Evolutionary conservation across 1,140 invertebrate genomes (phyloP).

Genomic region (Hyles euphorbiae): DNA sequence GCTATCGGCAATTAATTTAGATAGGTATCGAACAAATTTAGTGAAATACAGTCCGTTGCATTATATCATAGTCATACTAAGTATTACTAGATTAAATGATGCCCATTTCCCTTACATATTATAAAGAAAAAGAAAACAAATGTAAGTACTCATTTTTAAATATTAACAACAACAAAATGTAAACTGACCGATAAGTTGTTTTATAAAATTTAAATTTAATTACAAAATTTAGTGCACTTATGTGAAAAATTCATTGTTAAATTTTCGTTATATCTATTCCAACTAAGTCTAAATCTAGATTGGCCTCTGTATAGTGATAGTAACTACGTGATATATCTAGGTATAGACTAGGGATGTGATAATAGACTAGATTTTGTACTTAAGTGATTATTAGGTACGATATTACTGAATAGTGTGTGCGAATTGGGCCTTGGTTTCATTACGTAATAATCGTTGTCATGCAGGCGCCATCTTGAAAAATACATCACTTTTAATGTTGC

Average conservation of each 20-base stretch:
- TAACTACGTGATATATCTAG: constrained; percentile 23
- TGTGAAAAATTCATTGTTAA: constrained; percentile 9
- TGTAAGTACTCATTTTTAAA: too few relatives aligned
- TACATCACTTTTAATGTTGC: too few relatives aligned
- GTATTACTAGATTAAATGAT: too few relatives aligned
- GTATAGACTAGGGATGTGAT: background rate
- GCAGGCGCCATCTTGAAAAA: too few relatives aligned
- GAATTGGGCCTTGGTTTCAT: too few relatives aligned
- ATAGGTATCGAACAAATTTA: too few relatives aligned
- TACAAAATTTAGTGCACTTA: constrained; percentile 1
- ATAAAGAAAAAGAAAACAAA: too few relatives aligned
- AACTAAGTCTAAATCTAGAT: constrained; percentile 32
- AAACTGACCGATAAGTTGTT: background rate
- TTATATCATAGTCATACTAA: too few relatives aligned
- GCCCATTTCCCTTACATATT: too few relatives aligned
- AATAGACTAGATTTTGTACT: background rate
- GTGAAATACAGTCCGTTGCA: too few relatives aligned
- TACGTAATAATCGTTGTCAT: too few relatives aligned
- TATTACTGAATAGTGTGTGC: background rate
- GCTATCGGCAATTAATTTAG: too few relatives aligned
- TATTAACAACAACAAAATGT: background rate
- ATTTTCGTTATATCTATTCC: constrained; percentile 13
- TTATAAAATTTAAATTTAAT: constrained; percentile 1
- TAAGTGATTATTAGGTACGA: background rate
- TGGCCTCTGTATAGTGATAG: constrained; percentile 46